Evolutionary conservation across 2,888 invertebrate species (phyloP).

Genomic region (Melolontha melolontha): DNA sequence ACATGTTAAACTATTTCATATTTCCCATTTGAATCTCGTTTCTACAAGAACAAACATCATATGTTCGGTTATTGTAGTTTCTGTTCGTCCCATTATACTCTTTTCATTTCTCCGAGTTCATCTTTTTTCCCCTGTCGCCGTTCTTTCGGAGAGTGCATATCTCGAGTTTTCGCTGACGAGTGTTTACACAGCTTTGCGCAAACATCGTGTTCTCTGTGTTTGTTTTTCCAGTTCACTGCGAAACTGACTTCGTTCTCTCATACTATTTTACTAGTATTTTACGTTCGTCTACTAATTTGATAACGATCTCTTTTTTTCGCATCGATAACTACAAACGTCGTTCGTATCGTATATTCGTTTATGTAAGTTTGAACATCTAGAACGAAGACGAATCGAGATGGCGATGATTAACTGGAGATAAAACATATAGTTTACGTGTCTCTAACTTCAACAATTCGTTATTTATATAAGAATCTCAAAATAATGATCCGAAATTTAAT

Average conservation of each 20-base stretch:
- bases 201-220: slow-evolving; percentile 60
- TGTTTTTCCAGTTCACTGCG: slow-evolving; percentile 61
- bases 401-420: no score
- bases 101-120: slow-evolving; percentile 47
- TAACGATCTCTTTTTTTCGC: no score
- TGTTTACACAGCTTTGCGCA: slow-evolving; percentile 60
- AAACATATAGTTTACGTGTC: no score
- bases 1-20: slow-evolving; percentile 31
- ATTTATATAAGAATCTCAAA: no score
- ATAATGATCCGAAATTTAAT: no score
- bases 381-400: no score
- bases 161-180: slow-evolving; percentile 57
- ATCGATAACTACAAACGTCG: no score
- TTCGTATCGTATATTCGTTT: no score
- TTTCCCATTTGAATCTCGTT: slow-evolving; percentile 43
- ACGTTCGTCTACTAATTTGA: no score
- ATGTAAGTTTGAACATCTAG: no score
- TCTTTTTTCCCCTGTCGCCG: slow-evolving; percentile 56
- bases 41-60: slow-evolving; percentile 47
- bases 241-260: slow-evolving; percentile 52
- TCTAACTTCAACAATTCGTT: no score
- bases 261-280: slow-evolving; percentile 2
- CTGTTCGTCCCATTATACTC: slow-evolving; percentile 44
- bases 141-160: no score
- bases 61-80: slow-evolving; percentile 45